Conservation (phyloP, 1,140 invertebrate genomes). For the Lepidurus packardi region DNA sequence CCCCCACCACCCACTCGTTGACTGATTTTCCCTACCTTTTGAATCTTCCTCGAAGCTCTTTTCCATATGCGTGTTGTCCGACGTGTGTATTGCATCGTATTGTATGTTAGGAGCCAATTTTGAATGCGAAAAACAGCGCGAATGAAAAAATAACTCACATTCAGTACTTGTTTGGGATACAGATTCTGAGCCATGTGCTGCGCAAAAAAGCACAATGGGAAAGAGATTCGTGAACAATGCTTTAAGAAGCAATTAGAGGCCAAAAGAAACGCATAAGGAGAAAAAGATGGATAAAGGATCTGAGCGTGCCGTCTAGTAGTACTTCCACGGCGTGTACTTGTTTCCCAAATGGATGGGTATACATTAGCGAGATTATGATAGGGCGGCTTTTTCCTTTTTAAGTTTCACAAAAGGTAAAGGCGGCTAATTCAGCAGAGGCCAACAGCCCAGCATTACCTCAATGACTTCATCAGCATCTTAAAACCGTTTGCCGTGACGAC, state of each 20-base stretch:
- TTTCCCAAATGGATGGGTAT: constrained; percentile 8
- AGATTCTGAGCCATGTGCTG: too few species aligned
- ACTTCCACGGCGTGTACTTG: not conserved
- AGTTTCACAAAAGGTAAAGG: not conserved
- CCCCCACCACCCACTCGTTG: constrained; percentile 9
- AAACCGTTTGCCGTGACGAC: constrained; percentile 11
- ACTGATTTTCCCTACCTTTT: constrained; percentile 19
- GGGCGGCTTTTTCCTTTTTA: not conserved
- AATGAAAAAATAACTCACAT: too few species aligned
- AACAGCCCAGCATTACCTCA: constrained; percentile 1
- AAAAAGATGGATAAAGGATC: not conserved
- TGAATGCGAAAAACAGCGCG: too few species aligned
- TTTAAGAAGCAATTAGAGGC: not conserved
- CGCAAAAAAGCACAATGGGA: too few species aligned
- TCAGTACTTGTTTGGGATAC: too few species aligned
- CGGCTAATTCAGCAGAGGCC: constrained; percentile 16
- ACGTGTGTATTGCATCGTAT: too few species aligned
- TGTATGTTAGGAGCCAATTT: too few species aligned
- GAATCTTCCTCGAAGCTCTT: not conserved
- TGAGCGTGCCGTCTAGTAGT: not conserved
- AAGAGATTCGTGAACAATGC: too few species aligned
- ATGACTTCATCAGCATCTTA: constrained; percentile 12
- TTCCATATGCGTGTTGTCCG: too few species aligned
- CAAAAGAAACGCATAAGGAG: not conserved
- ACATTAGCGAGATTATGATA: constrained; percentile 16